A percentile compares a stretch with the other conserved stretches of the same genome.
phyloP scores from a whole-genome alignment of 2,888 invertebrate species.

The Oscheius myriophilus region DNA sequence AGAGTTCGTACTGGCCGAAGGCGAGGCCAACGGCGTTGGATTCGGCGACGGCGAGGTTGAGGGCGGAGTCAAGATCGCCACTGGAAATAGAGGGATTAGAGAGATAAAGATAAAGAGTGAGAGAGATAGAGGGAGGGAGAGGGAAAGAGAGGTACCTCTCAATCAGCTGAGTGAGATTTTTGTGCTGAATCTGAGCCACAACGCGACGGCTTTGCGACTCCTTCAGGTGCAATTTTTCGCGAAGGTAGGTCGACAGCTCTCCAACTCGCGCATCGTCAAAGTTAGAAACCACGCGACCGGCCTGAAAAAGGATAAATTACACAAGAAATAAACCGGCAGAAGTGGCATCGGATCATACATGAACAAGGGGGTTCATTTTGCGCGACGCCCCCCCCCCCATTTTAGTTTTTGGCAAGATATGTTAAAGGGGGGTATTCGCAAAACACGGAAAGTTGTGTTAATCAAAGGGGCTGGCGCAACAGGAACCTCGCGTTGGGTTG shows the following conservation, averaged over 20 bases:
- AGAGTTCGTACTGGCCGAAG: constrained; percentile 26
- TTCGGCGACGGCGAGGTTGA: constrained; percentile 23
- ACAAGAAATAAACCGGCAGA: no score
- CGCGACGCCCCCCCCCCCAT: no score
- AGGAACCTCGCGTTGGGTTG: no score
- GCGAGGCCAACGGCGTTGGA: constrained; percentile 19
- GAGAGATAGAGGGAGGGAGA: neutral
- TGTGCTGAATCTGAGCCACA: constrained; percentile 11
- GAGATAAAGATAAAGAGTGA: neutral
- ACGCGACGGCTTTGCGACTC: constrained; percentile 15
- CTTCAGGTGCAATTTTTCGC: constrained; percentile 20
- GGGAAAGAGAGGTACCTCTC: neutral
- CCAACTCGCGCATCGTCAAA: constrained; percentile 7
- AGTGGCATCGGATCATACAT: no score
- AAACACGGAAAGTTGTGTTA: no score
- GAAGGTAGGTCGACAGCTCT: constrained; percentile 9
- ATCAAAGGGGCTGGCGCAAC: no score
- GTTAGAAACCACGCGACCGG: constrained; percentile 12
- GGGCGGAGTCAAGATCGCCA: constrained; percentile 11
- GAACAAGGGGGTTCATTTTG: no score
- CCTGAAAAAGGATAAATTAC: constrained; percentile 6
- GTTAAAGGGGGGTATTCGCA: no score
- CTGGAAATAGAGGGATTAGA: constrained; percentile 1
- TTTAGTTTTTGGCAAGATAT: no score
- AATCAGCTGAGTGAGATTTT: constrained; percentile 12